These are phyloP conservation scores for Vulpes ferrilata DNA, from an alignment of 2,113 vertebrate genomes.

Conservation along the genomic window DNA sequence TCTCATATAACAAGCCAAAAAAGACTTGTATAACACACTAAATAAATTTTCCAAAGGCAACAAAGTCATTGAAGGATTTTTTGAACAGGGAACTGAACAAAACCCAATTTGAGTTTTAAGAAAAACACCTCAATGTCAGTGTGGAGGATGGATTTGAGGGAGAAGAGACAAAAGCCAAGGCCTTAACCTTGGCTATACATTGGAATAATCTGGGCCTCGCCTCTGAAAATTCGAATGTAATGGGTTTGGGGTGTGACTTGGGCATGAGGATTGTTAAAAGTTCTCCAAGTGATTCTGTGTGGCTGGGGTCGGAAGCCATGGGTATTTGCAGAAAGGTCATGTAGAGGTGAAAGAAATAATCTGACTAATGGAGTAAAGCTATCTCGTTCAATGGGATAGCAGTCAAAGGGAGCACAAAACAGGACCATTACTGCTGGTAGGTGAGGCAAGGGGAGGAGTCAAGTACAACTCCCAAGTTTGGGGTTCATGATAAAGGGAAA, in stretches of 20 bases:
- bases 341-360: not conserved
- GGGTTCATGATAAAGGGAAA: not conserved
- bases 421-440: not conserved
- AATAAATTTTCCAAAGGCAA: not conserved
- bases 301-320: not conserved
- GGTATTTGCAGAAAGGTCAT: not conserved
- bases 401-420: not conserved
- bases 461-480: not conserved
- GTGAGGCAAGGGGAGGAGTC: not conserved
- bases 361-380: not conserved
- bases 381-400: not conserved
- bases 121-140: not conserved
- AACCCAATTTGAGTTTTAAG: constrained; percentile 62
- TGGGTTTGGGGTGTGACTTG: not conserved
- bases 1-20: not conserved
- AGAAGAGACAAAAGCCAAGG: not conserved
- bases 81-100: not conserved
- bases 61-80: constrained; percentile 45
- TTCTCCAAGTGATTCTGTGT: not conserved
- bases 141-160: not conserved
- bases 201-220: not conserved
- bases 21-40: not conserved
- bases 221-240: not conserved
- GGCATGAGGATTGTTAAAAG: not conserved
- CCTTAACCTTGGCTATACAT: not conserved